Evolutionary conservation across 2,888 invertebrate species (phyloP).

Genomic region (Kryphioiulus occultus): DNA sequence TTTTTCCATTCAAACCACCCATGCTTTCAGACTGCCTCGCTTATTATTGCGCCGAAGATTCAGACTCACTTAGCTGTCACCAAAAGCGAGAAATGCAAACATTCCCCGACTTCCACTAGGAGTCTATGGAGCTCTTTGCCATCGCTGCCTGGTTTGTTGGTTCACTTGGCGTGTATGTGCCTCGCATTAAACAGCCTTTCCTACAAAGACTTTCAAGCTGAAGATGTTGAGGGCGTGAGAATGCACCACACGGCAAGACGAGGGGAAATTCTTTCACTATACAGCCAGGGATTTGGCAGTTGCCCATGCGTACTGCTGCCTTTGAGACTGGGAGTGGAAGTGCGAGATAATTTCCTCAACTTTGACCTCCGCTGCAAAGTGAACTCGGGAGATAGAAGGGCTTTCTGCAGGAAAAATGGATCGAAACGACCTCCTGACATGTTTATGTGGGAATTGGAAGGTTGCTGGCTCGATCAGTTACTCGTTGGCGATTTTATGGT

Average conservation of each 20-base stretch:
- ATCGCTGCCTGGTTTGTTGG: slow-evolving; percentile 27
- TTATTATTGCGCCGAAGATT: slow-evolving; percentile 27
- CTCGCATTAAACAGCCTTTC: slow-evolving; percentile 11
- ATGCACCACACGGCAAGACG: not conserved
- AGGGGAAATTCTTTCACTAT: not conserved
- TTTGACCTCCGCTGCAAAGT: not conserved
- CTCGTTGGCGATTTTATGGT: not conserved
- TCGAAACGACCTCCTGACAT: not conserved
- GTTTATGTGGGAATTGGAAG: not conserved
- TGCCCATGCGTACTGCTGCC: not conserved
- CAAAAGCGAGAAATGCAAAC: slow-evolving; percentile 40
- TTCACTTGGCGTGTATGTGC: slow-evolving; percentile 18
- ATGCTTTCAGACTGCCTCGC: slow-evolving; percentile 1
- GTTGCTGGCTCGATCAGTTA: not conserved
- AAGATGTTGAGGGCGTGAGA: slow-evolving; percentile 33
- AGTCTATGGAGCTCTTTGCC: not conserved
- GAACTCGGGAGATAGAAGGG: not conserved
- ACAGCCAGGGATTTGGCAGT: not conserved
- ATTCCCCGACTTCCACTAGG: not conserved
- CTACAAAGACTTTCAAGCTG: slow-evolving; percentile 28
- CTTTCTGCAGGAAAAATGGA: not conserved
- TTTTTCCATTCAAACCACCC: slow-evolving; percentile 18
- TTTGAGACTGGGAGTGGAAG: not conserved
- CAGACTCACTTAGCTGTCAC: slow-evolving; percentile 39
- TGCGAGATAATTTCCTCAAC: not conserved